phyloP scores from a whole-genome alignment of 2,113 vertebrate species.

The Petaurus breviceps region DNA sequence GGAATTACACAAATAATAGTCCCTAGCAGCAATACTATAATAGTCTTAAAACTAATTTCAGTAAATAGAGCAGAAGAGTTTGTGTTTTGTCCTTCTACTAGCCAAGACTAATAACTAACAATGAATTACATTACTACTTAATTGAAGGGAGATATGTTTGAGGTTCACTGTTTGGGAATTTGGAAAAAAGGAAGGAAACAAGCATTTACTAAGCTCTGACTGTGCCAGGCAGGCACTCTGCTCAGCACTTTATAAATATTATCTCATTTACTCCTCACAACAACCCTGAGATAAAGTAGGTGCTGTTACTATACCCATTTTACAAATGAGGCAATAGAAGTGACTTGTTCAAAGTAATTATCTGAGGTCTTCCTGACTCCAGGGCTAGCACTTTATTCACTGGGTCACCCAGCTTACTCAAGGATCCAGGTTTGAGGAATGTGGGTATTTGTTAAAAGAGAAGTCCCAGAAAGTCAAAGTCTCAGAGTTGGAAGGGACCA shows the following conservation, averaged over 20 bases:
- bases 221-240: background rate
- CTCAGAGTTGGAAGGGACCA: background rate
- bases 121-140: background rate
- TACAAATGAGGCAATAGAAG: conserved; percentile 31
- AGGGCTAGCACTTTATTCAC: background rate
- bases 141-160: background rate
- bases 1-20: conserved; percentile 45
- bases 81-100: background rate
- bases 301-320: conserved; percentile 14
- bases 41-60: conserved; percentile 45
- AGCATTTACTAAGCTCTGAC: background rate
- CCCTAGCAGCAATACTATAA: conserved; percentile 42
- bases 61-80: conserved; percentile 54
- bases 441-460: background rate
- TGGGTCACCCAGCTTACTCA: background rate
- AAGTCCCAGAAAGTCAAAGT: background rate
- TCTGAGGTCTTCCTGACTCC: background rate
- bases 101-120: conserved; percentile 40
- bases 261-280: background rate
- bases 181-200: background rate
- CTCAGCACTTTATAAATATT: background rate
- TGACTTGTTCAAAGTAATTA: conserved; percentile 23
- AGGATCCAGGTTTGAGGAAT: background rate
- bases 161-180: background rate
- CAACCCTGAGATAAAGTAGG: background rate